phyloP scores from a whole-genome alignment of 2,113 vertebrate species.

The Burhinus oedicnemus region DNA sequence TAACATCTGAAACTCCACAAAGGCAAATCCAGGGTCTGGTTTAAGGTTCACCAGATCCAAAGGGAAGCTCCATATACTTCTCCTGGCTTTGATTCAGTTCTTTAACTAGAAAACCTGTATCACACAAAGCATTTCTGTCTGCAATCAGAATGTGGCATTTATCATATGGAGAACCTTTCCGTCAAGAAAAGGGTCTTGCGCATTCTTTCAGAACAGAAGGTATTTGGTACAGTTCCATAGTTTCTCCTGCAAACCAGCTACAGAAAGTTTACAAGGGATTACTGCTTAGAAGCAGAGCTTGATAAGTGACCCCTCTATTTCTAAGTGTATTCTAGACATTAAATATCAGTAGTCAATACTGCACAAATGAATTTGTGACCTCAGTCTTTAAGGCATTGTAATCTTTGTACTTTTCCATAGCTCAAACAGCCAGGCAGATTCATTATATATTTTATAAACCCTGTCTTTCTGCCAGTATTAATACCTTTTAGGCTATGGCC shows the following conservation, averaged over 20 bases:
- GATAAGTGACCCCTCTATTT: neutral
- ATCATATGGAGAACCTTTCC: neutral
- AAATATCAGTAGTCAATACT: slow-evolving; percentile 1
- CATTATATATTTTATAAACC: neutral
- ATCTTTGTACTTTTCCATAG: neutral
- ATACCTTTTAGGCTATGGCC: neutral
- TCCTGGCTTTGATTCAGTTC: neutral
- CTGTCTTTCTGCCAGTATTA: neutral
- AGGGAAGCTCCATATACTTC: neutral
- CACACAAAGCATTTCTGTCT: neutral
- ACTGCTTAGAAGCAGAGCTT: neutral
- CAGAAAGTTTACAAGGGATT: neutral
- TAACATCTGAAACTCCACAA: neutral
- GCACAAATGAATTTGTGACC: neutral
- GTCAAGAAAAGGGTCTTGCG: neutral
- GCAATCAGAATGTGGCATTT: neutral
- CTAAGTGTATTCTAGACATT: neutral
- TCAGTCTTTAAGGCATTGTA: neutral
- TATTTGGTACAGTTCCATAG: neutral
- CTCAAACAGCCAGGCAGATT: neutral
- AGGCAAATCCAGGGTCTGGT: neutral
- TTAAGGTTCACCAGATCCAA: neutral
- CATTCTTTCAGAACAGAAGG: neutral
- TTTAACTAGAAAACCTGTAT: neutral
- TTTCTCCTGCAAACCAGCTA: neutral